Evolutionary conservation across 2,113 vertebrate species (phyloP), one percentile per base, ranked within the genome.

Genomic region (Scartelaos histophorus): DNA sequence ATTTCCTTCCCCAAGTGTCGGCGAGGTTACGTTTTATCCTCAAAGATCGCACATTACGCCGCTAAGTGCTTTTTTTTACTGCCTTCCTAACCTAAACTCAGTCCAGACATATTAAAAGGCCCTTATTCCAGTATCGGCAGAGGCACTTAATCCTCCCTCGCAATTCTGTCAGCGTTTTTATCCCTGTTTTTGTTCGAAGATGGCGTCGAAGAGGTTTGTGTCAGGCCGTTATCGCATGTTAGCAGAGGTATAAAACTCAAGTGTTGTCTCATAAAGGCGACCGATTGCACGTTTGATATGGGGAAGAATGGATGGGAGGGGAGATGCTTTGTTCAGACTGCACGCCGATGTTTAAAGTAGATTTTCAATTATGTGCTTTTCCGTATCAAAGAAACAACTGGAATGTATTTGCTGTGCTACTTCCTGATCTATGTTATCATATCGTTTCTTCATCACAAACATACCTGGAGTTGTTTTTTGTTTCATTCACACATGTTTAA

Each of bases 21-120:
- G 83, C 87, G 81, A 89, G 92, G 90, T 90, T 87, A 87, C 79
- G 69, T 89, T 91, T 91, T 89, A 90, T 91, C 85, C 84, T 78
- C 82, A 71, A 88, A 90, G 88, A 89, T 86, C 67, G 51, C 87
- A 90, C 87, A 91, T 92, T 90, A 90, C 84, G 57, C 58, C 24
- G 12, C 77, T 89, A 90, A 89, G 89, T 90, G 88, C 84, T 82
- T 85, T 85, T 89, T 91, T 88, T 88, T 61, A 51, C 73, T 68
- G 74, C 86, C 76, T 78, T 81, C 81, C 69, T 53, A 71, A 71
- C 76, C 85, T 76, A 83, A 89, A 88, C 76, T 71, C 74, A 78
- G 70, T 71, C 57, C 78, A 78, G 87, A 87, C 87, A 73, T 81
- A 86, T 88, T 85, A 87, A 88, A 82, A 83, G 76, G 51, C 64